Evolutionary conservation across 2,888 invertebrate genomes (phyloP), one percentile per base, ranked within the genome.

Genomic region (Prosopocoilus inquinatus): DNA sequence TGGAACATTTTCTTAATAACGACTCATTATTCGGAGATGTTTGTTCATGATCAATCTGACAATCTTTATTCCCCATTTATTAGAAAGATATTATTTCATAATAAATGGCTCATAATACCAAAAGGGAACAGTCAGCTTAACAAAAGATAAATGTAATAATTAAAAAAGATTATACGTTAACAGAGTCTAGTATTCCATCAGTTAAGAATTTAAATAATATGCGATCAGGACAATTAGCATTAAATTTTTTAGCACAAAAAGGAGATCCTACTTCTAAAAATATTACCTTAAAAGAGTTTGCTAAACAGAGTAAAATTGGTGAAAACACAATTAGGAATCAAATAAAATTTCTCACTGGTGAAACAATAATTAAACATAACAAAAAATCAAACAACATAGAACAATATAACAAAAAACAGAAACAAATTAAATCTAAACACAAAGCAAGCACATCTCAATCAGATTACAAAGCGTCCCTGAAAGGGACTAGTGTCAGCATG

Each of bases 381-480:
- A 1, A 70, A 79, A 28, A 66, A 75, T 45, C 85, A 83, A 69
- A 82, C 81, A 1, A 68, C 69, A 12, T 13, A 38, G 11, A 38
- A 38, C 3, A 38, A 38, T 38, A 12, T 13, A 38, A 38, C 13
- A 38, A 38, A 13, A 38, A 38, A 38, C 38, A 38, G 4, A 11
- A 38, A 38, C 38, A 38, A 12, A 38, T 38, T 12, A 38, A 38
- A 38, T 38, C 11, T 38, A 38, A 38, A 38, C 38, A 38, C 3
- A 13, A 38, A 38, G 2, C 20, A 28, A 28, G 7, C 20, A 28
- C 20, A 28, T 28, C 20, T 28, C 20, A 28, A 28, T 28, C 20
- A 28, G 20, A 28, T 28, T 28, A 28, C 20, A 28, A 28, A 28
- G 20, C 20, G 1, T 28, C 20, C 20, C 20, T 28, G 4, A 20